Conservation (phyloP, 2,797 vertebrate species). For the Percopsis omiscomaycus region DNA sequence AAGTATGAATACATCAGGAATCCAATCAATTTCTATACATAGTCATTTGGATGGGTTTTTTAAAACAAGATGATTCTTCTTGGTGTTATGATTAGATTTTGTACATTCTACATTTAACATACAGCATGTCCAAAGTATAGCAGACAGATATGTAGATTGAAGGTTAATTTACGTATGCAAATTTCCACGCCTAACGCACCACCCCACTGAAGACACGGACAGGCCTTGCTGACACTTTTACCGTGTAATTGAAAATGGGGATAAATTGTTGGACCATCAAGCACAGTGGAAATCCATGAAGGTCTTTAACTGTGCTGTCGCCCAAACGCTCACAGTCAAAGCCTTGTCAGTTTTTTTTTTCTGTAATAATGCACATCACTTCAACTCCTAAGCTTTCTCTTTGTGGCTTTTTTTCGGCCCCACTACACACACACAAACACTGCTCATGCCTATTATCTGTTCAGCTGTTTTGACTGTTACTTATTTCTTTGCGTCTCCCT, state of each 20-base stretch:
- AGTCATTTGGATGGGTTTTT: not conserved
- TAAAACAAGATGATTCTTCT: not conserved
- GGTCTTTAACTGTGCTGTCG: slow-evolving; percentile 13
- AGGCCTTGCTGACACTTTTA: not conserved
- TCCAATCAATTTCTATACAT: not conserved
- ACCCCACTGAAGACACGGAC: not conserved
- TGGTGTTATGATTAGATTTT: not conserved
- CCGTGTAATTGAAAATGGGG: not conserved
- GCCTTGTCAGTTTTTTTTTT: slow-evolving; percentile 16
- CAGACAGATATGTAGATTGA: not conserved
- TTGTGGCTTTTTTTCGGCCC: slow-evolving; percentile 3
- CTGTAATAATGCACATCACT: slow-evolving; percentile 18
- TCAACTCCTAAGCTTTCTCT: slow-evolving; percentile 8
- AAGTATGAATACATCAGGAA: not conserved
- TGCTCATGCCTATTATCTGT: slow-evolving; percentile 26
- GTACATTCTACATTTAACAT: not conserved
- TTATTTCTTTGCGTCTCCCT: slow-evolving; percentile 33
- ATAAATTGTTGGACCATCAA: slow-evolving; percentile 12
- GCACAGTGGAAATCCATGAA: slow-evolving; percentile 26
- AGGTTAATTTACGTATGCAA: not conserved
- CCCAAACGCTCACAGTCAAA: slow-evolving; percentile 9
- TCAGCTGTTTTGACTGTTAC: slow-evolving; percentile 38
- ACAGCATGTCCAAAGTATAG: not conserved
- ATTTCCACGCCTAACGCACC: not conserved
- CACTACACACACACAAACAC: not conserved